Evolutionary conservation across 2,113 vertebrate genomes (phyloP), one percentile per base, ranked within the genome.

Genomic region (Ictidomys tridecemlineatus): DNA sequence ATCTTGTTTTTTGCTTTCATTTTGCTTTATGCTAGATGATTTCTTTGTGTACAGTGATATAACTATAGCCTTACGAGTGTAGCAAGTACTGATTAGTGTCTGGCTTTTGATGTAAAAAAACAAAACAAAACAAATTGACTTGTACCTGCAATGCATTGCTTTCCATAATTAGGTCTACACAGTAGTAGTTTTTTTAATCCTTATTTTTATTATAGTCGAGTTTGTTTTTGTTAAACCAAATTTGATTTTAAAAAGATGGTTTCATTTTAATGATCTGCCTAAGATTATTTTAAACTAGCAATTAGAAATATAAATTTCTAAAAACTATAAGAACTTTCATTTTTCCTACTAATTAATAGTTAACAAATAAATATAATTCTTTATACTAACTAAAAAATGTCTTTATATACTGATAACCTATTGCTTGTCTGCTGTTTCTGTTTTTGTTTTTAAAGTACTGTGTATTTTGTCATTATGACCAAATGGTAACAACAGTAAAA

Each of bases 251-350:
- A 95, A 95, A 94, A 85, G 22, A 45, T 30, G 91, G 70, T 94
- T 79, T 53, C 48, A 91, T 85, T 63, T 82, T 53, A 94, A 37
- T 90, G 70, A 90, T 45, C 73, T 96, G 10, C 83, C 63, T 93
- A 42, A 32, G 12, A 84, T 95, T 87, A 65, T 93, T 87, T 80
- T 85, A 87, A 96, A 48, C 51, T 85, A 85, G 28, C 32, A 80
- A 67, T 86, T 92, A 73, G 39, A 96, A 97, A 56, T 95, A 58
- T 28, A 82, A 67, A 92, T 86, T 28, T 76, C 37, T 91, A 86
- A 88, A 77, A 70, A 70, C 14, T 79, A 24, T 10, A 24, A 61
- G 74, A 93, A 16, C n/a, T 97, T 96, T 96, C n/a, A 37, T 61
- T 97, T 94, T 94, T 72, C 11, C 5, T 96, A 39, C 45, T 56